Conservation (phyloP, 2,113 vertebrate species). For the Rana temporaria region DNA sequence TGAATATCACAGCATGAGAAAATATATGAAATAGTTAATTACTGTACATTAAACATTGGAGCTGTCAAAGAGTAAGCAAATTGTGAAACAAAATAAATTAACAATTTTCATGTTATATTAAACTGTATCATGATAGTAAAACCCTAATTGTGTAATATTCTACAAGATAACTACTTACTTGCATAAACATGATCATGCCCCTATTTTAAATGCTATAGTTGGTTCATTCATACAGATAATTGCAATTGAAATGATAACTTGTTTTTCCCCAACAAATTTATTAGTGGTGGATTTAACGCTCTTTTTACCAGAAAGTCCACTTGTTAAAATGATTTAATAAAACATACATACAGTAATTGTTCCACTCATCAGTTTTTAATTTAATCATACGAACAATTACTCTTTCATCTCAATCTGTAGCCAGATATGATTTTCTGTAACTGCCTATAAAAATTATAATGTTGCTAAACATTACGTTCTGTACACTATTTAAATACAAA, state of each 20-base stretch:
- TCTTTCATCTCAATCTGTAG: too few relatives aligned
- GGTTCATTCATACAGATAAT: slow-evolving; percentile 28
- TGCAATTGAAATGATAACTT: slow-evolving; percentile 19
- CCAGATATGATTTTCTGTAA: too few relatives aligned
- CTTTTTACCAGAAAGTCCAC: too few relatives aligned
- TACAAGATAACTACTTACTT: slow-evolving; percentile 29
- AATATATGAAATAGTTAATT: slow-evolving; percentile 33
- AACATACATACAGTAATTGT: too few relatives aligned
- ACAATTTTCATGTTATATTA: slow-evolving; percentile 37
- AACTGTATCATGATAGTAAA: slow-evolving; percentile 2
- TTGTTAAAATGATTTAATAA: too few relatives aligned
- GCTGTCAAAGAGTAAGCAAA: slow-evolving; percentile 39
- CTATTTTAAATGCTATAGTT: slow-evolving; percentile 13
- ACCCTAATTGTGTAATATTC: neutral
- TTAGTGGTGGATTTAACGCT: too few relatives aligned
- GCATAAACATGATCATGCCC: slow-evolving; percentile 15
- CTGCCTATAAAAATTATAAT: too few relatives aligned
- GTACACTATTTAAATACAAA: too few relatives aligned
- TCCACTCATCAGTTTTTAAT: too few relatives aligned
- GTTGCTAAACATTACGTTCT: too few relatives aligned
- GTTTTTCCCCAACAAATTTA: neutral
- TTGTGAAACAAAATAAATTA: slow-evolving; percentile 35
- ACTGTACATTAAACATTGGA: slow-evolving; percentile 36
- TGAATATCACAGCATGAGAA: slow-evolving; percentile 30
- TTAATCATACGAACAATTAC: too few relatives aligned